Evolutionary conservation across 2,797 vertebrate genomes (phyloP), one percentile per base, ranked within the genome.

Genomic region (Philypnodon macrostomus): DNA sequence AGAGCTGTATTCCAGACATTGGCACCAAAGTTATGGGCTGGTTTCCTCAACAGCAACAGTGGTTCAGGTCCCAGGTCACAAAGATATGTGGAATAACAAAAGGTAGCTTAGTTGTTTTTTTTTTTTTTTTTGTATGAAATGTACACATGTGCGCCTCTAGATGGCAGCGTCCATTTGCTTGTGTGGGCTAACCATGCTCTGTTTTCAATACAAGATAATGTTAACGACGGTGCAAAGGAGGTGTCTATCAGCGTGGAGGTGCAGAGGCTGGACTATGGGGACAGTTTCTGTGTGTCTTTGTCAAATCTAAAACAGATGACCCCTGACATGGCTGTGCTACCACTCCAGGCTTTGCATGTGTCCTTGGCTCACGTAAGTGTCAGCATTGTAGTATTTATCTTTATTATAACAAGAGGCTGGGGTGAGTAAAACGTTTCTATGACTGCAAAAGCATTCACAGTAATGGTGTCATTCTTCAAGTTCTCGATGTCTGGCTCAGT

Each of bases 61-160:
- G 90, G 88, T 87, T 81, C 70, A 81, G 90, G 32, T 70, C 74
- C 64, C 82, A 74, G 74, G 89, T 91, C 67, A 65, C 68, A 2
- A 88, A 84, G 67, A 90, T 91, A 53, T 89, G 83, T 59, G 89
- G 84, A n/a, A 54, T 86, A 14, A 83, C 71, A 58, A 58, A 14
- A 77, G 87, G 90, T 89, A 61, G 46, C 78, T 63, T 48, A 4
- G 5, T 1, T 18, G 65, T 30, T 13, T 40, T 2, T 60, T 63
- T 48, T 4, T 6, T 1, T 18, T 67, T 30, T 13, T 40, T 2
- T 60, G 7, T 16, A 36, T 19, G 61, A 32, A 23, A 46, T 57
- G 70, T 59, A 38, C 73, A 60, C 17, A 63, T 38, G 29, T 34
- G 26, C 23, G 13, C 79, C 81, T 80, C 78, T 84, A 81, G 83